Percentiles rank a stretch among this genome's conserved stretches.
phyloP scores from a whole-genome alignment of 30 jellyfish, hydroid and myxozoan genomes.

The Hydra vulgaris region DNA sequence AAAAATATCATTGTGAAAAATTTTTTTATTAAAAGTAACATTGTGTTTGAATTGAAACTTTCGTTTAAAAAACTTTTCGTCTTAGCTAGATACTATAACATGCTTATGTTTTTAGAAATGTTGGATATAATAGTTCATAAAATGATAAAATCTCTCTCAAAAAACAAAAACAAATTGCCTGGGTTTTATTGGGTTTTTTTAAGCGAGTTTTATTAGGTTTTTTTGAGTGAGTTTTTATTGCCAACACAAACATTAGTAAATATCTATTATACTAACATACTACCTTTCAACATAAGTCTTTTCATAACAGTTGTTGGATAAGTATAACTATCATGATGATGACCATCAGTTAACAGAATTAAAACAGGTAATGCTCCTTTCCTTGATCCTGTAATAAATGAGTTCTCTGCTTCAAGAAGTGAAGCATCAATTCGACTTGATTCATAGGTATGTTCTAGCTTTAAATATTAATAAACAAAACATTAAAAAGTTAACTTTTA shows the following conservation, averaged over 20 bases:
- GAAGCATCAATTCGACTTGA: constrained; percentile 83
- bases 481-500: not conserved
- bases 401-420: constrained; percentile 50
- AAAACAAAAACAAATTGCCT: no score
- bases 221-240: not conserved
- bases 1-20: no score
- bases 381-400: constrained; percentile 39
- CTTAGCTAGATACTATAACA: no score
- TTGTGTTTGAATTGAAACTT: no score
- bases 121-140: no score
- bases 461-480: not conserved
- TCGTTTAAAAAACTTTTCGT: no score
- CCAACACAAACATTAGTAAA: not conserved
- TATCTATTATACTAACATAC: not conserved
- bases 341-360: constrained; percentile 73
- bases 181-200: no score
- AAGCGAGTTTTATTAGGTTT: not conserved
- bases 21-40: no score
- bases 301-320: constrained; percentile 30
- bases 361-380: constrained; percentile 54
- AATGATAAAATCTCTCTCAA: no score
- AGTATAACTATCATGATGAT: constrained; percentile 45
- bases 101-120: no score
- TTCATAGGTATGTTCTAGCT: constrained; percentile 70
- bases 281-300: constrained; percentile 12